Evolutionary conservation across 2,113 vertebrate genomes (phyloP).

Genomic region (Madoqua kirkii): DNA sequence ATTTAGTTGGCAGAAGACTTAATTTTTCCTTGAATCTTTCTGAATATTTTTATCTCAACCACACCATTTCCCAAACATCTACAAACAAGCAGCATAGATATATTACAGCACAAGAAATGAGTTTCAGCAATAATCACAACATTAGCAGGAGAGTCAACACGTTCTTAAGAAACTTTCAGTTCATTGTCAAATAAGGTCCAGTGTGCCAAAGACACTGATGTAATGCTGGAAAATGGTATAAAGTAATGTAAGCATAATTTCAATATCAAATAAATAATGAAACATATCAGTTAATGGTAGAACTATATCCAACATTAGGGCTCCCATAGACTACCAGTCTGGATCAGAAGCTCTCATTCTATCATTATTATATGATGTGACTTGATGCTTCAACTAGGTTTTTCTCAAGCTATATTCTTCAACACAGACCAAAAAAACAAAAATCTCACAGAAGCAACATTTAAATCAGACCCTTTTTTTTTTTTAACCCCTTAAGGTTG

Average conservation of each 20-base stretch:
- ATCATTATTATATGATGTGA: background rate
- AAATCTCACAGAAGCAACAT: background rate
- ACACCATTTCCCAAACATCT: slow-evolving; percentile 1
- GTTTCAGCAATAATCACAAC: background rate
- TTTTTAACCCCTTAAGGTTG: background rate
- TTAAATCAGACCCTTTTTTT: background rate
- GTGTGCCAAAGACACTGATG: background rate
- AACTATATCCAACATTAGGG: background rate
- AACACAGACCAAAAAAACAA: background rate
- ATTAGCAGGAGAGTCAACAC: background rate
- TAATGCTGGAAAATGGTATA: background rate
- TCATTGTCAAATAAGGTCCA: background rate
- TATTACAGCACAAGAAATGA: background rate
- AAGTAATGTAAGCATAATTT: background rate
- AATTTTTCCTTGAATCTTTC: background rate
- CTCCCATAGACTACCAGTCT: background rate
- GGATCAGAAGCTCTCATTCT: background rate
- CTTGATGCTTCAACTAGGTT: background rate
- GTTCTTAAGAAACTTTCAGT: slow-evolving; percentile 2
- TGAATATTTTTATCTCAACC: slow-evolving; percentile 34
- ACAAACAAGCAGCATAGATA: background rate
- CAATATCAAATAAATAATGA: slow-evolving; percentile 19
- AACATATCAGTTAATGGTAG: background rate
- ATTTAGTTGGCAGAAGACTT: background rate
- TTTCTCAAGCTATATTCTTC: background rate